These are phyloP conservation scores for Galerucella calmariensis DNA, from an alignment of 2,888 invertebrate species.

Conservation along the genomic window DNA sequence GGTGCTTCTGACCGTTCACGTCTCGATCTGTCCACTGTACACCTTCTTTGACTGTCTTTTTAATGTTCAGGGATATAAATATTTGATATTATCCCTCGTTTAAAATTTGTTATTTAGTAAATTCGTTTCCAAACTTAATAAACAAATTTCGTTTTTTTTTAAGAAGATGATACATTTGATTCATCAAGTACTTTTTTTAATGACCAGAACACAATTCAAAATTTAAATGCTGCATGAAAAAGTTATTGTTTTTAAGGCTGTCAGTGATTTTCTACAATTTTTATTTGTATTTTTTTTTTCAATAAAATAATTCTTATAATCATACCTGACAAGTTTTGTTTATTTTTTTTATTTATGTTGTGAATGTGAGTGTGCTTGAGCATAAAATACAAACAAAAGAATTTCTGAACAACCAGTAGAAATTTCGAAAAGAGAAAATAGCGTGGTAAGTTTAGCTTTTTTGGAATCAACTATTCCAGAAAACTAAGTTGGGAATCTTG, in stretches of 20 bases:
- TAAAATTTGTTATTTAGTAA: too few species aligned
- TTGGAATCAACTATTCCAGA: too few species aligned
- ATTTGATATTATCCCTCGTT: too few species aligned
- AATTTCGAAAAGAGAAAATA: not conserved
- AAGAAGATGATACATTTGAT: conserved; percentile 2
- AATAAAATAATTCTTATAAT: conserved; percentile 40
- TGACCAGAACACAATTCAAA: conserved; percentile 49
- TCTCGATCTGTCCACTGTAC: too few species aligned
- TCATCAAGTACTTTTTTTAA: conserved; percentile 37
- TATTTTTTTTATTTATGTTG: conserved; percentile 23
- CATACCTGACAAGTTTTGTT: conserved; percentile 39
- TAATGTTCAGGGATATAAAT: too few species aligned
- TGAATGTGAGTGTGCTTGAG: not conserved
- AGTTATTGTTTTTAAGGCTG: conserved; percentile 35
- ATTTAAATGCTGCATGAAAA: conserved; percentile 23
- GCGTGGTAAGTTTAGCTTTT: too few species aligned
- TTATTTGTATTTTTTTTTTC: conserved; percentile 36
- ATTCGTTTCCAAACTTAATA: too few species aligned
- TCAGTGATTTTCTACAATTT: conserved; percentile 37
- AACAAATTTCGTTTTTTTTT: not conserved
- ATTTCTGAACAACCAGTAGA: not conserved
- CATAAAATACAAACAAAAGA: not conserved
- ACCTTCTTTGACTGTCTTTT: too few species aligned
- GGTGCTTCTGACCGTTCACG: too few species aligned
- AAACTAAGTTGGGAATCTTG: too few species aligned